Evolutionary conservation across 2,888 invertebrate genomes (phyloP).

Genomic region (Bellardia pandia): DNA sequence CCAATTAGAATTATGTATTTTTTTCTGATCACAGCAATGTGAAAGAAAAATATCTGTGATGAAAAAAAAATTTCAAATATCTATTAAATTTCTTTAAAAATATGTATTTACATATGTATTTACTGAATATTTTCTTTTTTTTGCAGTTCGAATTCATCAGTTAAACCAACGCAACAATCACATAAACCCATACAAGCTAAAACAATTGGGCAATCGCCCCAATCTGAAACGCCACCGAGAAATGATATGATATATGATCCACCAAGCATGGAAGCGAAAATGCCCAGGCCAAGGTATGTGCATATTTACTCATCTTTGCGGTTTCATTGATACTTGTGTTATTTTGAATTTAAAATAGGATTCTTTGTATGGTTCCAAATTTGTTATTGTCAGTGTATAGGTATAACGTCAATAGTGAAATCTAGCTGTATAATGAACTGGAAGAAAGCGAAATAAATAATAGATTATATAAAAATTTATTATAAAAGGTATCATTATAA

Average conservation of each 20-base stretch:
- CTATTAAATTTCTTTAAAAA: neutral
- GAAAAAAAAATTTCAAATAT: neutral
- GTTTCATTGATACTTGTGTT: too few species aligned
- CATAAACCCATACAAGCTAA: constrained; percentile 59
- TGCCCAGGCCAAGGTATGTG: constrained; percentile 60
- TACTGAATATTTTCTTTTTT: neutral
- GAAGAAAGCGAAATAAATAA: too few species aligned
- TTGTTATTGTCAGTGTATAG: too few species aligned
- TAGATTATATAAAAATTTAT: too few species aligned
- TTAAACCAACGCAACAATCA: constrained; percentile 58
- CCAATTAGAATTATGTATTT: neutral
- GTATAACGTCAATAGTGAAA: too few species aligned
- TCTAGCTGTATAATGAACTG: too few species aligned
- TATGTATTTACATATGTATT: neutral
- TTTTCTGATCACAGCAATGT: neutral
- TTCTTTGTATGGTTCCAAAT: too few species aligned
- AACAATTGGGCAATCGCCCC: constrained; percentile 42
- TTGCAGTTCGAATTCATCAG: constrained; percentile 62
- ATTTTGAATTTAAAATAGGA: too few species aligned
- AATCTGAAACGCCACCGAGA: constrained; percentile 58
- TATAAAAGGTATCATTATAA: too few species aligned
- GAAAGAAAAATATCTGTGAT: neutral
- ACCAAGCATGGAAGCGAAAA: constrained; percentile 64
- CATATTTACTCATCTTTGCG: too few species aligned
- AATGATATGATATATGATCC: constrained; percentile 66